Evolutionary conservation across 2,888 invertebrate genomes (phyloP), one percentile per base, ranked within the genome.

Genomic region (Eremobia ochroleuca): DNA sequence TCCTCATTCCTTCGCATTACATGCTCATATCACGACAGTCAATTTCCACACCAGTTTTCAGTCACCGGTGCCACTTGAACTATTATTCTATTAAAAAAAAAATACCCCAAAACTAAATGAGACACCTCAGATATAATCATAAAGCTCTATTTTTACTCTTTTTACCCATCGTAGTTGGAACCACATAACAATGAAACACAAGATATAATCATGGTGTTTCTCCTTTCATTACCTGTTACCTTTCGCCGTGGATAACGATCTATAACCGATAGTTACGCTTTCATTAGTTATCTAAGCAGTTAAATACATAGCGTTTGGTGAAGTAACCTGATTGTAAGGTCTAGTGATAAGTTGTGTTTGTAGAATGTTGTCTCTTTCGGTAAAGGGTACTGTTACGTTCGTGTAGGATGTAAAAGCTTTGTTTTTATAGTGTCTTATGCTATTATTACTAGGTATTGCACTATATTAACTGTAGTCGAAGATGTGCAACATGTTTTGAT

Each of bases 161-260:
- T 86, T 79, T 84, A 46, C 18, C 46, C 34, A 79, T 73, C 49
- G 37, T 11, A 34, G 65, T 77, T 61, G 4, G 11, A 11, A 46
- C 31, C 59, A 78, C 46, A 74, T 68, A 75, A 85, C 70, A 81
- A 77, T 79, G 59, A 31, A 59, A 49, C 37, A 73, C 49, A 67
- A 88, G 86, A 84, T 87, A 76, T 64, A 80, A 85, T 88, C 81
- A 85, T 79, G 77, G 76, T 74, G 62, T 72, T 79, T 67, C 65
- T 70, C 73, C 79, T 83, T 89, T 83, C 88, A 73, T 87, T 73
- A 73, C 68, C 49, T 21, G 31, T 70, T 75, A 61, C 85, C 88
- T 89, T 89, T 89, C 89, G 85, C 84, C 70, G 40, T n/a, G 34
- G 88, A 85, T 89, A 49, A 70, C 40, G 46, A 89, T 88, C 87